Base-by-base conservation (phyloP, 2,797 vertebrate species). In the Amazona ochrocephala region DNA sequence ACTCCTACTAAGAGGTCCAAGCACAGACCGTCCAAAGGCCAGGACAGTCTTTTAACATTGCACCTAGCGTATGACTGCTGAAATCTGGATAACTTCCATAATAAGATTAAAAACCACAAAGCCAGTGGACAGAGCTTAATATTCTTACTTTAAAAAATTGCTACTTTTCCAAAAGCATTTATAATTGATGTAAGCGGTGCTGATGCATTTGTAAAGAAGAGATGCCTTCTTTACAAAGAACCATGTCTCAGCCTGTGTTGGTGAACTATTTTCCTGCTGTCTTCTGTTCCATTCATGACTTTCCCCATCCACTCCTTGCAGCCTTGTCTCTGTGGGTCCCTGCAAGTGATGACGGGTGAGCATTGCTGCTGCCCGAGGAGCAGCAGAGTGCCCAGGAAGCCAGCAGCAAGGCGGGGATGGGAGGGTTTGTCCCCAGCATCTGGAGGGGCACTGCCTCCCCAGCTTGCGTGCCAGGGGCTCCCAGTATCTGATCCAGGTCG, bases 361-460 rank as follows among this genome's bases (percentile, higher is more conserved):
- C 24, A 70, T 58, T 73, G 37, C 42, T 51, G 30, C 48, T 78
- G 44, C 32, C 44, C 39, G 42, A 65, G 50, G 67, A 92, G 27
- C 24, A 8, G 30, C 0, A 1, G 26, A 24, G 17, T 2, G 0
- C 39, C 18, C 10, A 4, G 11, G 15, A 48, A 67, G 21, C 20
- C 0, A 13, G 19, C 4, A 5, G 39, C 4, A 4, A 71, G 48
- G 44, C 67, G 76, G 10, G 44, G 10, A 12, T 42, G 27, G 34
- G 32, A 56, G 17, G 56, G 18, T 20, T 77, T 8, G 18, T 61
- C 8, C 70, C 32, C 56, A 54, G 30, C 22, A 42, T 20, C 56
- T 11, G 1, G 53, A 50, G 27, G 18, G 3, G 41, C 7, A 13
- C 44, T 1, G 13, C 68, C 56, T 78, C 39, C 70, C 62, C 54